Evolutionary conservation across 2,797 vertebrate species (phyloP).

Genomic region (Morelia viridis): DNA sequence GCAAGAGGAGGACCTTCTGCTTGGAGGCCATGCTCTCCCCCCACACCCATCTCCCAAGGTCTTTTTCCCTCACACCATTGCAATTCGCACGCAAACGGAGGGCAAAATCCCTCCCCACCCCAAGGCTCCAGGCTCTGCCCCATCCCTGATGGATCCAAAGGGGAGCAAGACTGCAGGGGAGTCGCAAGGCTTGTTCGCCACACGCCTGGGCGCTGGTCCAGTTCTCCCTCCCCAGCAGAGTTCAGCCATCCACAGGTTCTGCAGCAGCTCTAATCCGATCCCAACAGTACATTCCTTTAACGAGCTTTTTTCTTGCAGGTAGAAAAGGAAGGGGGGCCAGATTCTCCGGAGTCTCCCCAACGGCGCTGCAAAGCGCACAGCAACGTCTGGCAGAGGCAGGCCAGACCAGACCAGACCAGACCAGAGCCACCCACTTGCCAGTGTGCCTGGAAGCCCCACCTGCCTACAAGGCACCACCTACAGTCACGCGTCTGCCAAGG

Average conservation of each 20-base stretch:
- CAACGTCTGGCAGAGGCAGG: not conserved
- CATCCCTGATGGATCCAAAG: rapidly evolving
- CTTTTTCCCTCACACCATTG: not conserved
- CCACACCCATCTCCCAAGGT: too few relatives aligned
- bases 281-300: rapidly evolving
- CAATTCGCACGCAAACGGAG: not conserved
- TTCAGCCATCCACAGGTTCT: rapidly evolving
- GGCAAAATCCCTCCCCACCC: not conserved
- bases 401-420: not conserved
- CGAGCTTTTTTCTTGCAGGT: rapidly evolving
- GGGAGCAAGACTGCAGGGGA: too few relatives aligned
- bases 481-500: too few relatives aligned
- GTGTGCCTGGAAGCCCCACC: rapidly evolving
- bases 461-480: not conserved
- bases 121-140: not conserved
- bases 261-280: rapidly evolving
- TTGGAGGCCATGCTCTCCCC: not conserved
- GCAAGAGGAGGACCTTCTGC: not conserved
- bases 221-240: not conserved
- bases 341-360: rapidly evolving
- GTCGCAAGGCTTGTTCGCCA: too few relatives aligned
- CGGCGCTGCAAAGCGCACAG: rapidly evolving
- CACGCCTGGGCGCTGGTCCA: not conserved
- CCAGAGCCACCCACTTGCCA: not conserved
- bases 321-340: too few relatives aligned